Evolutionary conservation across 2,113 vertebrate genomes (phyloP).

Genomic region (Octodon degus): DNA sequence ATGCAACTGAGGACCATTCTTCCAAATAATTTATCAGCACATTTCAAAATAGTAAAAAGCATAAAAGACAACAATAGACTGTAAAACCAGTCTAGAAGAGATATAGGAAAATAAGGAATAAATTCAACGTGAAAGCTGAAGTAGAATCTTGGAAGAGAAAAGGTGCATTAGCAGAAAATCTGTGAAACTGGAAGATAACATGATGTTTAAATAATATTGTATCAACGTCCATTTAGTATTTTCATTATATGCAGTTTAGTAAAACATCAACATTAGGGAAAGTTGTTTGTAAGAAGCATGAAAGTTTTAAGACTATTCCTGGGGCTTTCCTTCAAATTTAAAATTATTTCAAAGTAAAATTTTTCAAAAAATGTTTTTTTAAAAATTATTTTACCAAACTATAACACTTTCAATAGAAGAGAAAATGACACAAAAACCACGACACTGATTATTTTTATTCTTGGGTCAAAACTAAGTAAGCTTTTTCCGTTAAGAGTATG

Average conservation of each 20-base stretch:
- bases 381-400: background rate
- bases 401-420: background rate
- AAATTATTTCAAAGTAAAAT: background rate
- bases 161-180: background rate
- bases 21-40: background rate
- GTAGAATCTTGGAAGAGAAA: background rate
- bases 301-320: background rate
- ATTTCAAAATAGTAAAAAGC: background rate
- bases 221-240: background rate
- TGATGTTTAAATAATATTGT: background rate
- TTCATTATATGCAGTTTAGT: background rate
- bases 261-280: background rate
- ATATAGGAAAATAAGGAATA: background rate
- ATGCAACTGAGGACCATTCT: background rate
- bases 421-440: background rate
- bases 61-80: background rate
- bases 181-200: background rate
- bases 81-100: background rate
- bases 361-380: background rate
- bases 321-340: background rate
- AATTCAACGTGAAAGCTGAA: background rate
- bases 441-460: background rate
- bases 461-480: background rate
- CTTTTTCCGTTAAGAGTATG: background rate
- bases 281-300: background rate